A percentile compares a stretch with the other conserved stretches of the same genome.
Evolutionary conservation across 2,797 vertebrate genomes (phyloP).

Genomic region (Galago senegalensis): DNA sequence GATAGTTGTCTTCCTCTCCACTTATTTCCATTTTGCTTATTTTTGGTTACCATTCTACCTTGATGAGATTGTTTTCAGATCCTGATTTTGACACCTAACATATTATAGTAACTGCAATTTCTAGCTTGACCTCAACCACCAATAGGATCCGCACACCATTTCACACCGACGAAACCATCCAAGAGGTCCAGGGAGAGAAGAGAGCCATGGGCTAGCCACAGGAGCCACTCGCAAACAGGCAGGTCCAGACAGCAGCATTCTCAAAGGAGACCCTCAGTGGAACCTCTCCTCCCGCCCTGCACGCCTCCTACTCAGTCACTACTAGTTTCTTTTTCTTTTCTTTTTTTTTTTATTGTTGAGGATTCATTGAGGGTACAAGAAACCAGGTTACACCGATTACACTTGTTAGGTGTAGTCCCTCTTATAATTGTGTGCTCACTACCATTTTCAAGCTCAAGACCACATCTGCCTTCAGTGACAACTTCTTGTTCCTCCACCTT

Average conservation of each 20-base stretch:
- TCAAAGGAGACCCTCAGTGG: not conserved
- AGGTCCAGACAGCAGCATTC: not conserved
- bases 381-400: too few relatives aligned
- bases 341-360: not conserved
- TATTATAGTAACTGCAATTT: not conserved
- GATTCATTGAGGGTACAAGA: too few relatives aligned
- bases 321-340: too few relatives aligned
- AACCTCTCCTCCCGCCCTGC: not conserved
- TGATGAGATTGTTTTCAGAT: not conserved
- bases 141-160: not conserved
- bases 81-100: not conserved
- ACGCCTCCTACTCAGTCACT: accelerated
- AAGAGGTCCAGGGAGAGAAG: not conserved
- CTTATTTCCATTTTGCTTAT: not conserved
- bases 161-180: not conserved
- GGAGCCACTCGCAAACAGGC: not conserved
- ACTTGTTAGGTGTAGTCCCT: too few relatives aligned
- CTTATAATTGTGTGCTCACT: too few relatives aligned
- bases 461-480: not conserved
- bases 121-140: not conserved
- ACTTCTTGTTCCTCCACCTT: not conserved
- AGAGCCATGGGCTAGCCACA: not conserved
- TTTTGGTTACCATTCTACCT: not conserved
- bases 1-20: not conserved
- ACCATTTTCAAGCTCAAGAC: not conserved